Evolutionary conservation across 2,113 vertebrate genomes (phyloP), one percentile per base, ranked within the genome.

Genomic region (Scatophagus argus): DNA sequence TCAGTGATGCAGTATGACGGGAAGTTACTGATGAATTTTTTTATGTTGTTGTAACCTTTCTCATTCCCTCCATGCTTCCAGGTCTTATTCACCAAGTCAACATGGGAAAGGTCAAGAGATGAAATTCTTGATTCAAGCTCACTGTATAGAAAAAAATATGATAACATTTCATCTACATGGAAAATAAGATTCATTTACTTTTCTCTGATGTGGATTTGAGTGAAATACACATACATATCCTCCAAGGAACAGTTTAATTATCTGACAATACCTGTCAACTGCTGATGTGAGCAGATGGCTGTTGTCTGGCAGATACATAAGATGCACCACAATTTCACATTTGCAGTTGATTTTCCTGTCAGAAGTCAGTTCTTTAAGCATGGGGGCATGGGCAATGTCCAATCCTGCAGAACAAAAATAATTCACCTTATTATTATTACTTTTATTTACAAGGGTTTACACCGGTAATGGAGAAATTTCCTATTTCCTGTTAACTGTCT

Each of bases 21-120:
- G 56, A 89, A 94, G 32, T 87, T 81, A 32, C 47, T 71, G 54
- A 89, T 89, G 8, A 84, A 16, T 14, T 82, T 68, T 38, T 36
- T 8, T 34, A 82, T 58, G 0, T 0, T 84, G 1, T 1, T 46
- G 51, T 66, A 44, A 38, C 78, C 54, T 8, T 59, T 19, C 34
- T 86, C 41, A 0, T 74, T 52, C 5, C 47, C 68, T n/a, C 91
- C 90, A 59, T 91, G 94, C 74, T 91, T 94, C 93, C 93, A 95
- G 7, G 78, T 88, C 14, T 72, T 72, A 68, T 93, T 94, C 59
- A 95, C 84, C 61, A 87, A 62, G 14, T 87, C 85, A 12, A 76
- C 43, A 4, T 92, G 88, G 21, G 87, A 90, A 19, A 64, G 39
- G 0, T 77, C 16, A 0, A 93, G 88, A 44, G 88, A 79, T 0